Base-by-base conservation (phyloP, 1,140 invertebrate species). In the Eueides isabella region DNA sequence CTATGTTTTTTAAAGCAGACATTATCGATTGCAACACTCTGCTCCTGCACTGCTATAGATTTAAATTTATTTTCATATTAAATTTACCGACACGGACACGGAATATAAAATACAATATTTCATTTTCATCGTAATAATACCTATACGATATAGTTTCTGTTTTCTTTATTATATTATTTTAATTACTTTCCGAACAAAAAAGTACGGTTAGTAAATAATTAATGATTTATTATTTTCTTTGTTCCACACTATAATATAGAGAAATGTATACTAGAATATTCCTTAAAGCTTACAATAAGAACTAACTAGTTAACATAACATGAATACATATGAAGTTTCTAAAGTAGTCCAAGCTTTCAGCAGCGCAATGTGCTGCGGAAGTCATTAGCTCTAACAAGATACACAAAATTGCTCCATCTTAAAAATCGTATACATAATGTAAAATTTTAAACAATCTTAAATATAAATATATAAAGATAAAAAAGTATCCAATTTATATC, bases 311-410 rank as follows among this genome's bases (percentile, higher is more conserved):
- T 23, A 30, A 19, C 29, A 63, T 29, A 23, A 69, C 55, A 48
- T 69, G 55, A 69, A 69, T 69, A 31, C 55, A 69, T 62, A 55
- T 61, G 55, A 69, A 62, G 67, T 69, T 68, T 69, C 55, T 31
- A 48, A 69, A 69, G 6, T 69, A 69, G 67, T 55, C 55, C 67
- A 61, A 33, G 55, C 67, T 55, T 61, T 61, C 48, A 69, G 67
- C 31, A 69, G 30, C 33, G 48, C 55, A 68, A 68, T 68, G 67
- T 68, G 67, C 55, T 69, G 55, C 67, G 67, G 67, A 69, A 69
- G 67, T 69, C 67, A 69, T 69, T 69, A 69, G 67, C 48, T 61
- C 55, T 69, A 69, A 69, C 67, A 61, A 69, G 48, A 35, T 69
- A 61, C 31, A 63, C 61, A 29, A 63, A 63, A 63, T 63, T 63